Conservation (phyloP, 2,797 vertebrate species). For the Sternarchorhynchus goeldii region DNA sequence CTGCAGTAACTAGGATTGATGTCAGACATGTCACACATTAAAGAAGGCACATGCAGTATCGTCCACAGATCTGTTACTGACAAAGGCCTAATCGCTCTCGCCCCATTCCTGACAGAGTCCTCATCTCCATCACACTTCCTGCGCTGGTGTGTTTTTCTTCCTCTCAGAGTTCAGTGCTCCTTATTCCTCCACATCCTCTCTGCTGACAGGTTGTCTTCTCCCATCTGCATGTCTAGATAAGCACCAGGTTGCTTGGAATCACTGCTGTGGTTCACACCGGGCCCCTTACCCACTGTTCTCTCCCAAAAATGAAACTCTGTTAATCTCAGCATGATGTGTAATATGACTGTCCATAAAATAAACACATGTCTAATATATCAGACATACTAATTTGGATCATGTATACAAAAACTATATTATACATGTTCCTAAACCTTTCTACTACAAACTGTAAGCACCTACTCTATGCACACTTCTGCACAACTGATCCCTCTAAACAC, state of each 20-base stretch:
- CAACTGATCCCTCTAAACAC: no score
- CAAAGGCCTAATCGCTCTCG: background rate
- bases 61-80: constrained; percentile 22
- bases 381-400: background rate
- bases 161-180: constrained; percentile 30
- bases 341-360: background rate
- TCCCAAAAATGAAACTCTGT: constrained; percentile 5
- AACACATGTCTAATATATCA: background rate
- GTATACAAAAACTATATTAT: background rate
- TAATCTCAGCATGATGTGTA: constrained; percentile 5
- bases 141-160: constrained; percentile 1
- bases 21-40: constrained; percentile 36
- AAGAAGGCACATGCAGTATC: background rate
- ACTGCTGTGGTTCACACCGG: constrained; percentile 12
- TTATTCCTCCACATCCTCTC: constrained; percentile 30
- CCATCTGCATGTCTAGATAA: constrained; percentile 48
- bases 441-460: no score
- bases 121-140: constrained; percentile 25
- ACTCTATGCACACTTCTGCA: no score
- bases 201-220: constrained; percentile 21
- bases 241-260: constrained; percentile 27
- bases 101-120: constrained; percentile 13
- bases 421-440: no score
- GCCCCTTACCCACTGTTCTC: background rate
- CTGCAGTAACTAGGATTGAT: constrained; percentile 17